Evolutionary conservation across 2,113 vertebrate species (phyloP).

Genomic region (Vulpes ferrilata): DNA sequence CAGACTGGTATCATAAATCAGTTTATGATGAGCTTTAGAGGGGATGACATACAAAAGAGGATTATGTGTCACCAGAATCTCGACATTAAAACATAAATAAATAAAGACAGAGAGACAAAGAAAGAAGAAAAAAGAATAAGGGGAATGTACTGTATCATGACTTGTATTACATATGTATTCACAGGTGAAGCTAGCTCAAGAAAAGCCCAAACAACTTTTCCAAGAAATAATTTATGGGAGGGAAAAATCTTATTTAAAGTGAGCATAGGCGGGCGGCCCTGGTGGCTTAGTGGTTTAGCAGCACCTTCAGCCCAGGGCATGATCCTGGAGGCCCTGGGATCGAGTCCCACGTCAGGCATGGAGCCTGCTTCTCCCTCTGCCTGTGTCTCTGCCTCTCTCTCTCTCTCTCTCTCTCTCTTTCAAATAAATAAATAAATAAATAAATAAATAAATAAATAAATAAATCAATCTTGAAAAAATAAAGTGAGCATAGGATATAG

Average conservation of each 20-base stretch:
- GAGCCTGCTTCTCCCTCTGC: too few species aligned
- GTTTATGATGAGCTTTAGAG: conserved; percentile 71
- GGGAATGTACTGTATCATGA: neutral
- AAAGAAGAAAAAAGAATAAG: conserved; percentile 10
- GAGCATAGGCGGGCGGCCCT: neutral
- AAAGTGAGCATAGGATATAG: neutral
- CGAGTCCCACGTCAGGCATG: too few species aligned
- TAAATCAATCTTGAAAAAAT: neutral
- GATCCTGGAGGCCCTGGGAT: too few species aligned
- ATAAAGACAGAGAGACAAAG: neutral
- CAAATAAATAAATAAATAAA: too few species aligned
- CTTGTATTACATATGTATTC: neutral
- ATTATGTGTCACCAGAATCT: neutral
- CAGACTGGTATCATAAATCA: conserved; percentile 68
- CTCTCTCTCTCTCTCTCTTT: too few species aligned
- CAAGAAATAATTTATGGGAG: neutral
- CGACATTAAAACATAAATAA: neutral
- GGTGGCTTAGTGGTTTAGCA: too few species aligned
- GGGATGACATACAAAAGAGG: neutral
- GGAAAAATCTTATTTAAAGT: conserved; percentile 31
- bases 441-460: neutral
- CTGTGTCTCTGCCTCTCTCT: too few species aligned
- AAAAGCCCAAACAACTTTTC: neutral
- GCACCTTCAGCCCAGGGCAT: too few species aligned
- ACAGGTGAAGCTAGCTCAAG: neutral